Conservation (phyloP, 2,888 invertebrate genomes). For the Phyllotreta striolata region DNA sequence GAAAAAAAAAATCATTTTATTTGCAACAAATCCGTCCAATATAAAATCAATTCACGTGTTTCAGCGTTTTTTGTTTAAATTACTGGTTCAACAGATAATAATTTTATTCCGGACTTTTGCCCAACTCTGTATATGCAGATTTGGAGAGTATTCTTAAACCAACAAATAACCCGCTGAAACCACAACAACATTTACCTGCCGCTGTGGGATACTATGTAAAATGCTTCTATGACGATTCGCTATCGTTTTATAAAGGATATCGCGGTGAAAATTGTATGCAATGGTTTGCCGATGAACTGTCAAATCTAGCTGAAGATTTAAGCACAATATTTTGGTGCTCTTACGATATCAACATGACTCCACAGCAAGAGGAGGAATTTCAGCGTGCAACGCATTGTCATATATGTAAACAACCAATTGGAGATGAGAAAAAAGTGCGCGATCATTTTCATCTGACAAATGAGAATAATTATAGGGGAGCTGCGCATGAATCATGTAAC, state of each 20-base stretch:
- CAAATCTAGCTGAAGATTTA: conserved; percentile 16
- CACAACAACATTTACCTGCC: conserved; percentile 40
- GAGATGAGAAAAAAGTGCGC: conserved; percentile 27
- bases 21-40: too few species aligned
- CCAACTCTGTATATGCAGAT: conserved; percentile 42
- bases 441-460: conserved; percentile 29
- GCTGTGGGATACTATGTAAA: conserved; percentile 44
- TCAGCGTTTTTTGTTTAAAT: too few species aligned
- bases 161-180: conserved; percentile 3
- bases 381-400: conserved; percentile 21
- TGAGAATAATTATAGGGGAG: conserved; percentile 23
- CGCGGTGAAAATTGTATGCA: conserved; percentile 22
- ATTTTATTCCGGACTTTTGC: too few species aligned
- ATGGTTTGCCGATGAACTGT: conserved; percentile 29
- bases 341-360: conserved; percentile 21
- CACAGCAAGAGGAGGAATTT: conserved; percentile 20
- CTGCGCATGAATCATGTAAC: conserved; percentile 45
- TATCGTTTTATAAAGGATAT: conserved; percentile 10
- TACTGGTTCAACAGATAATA: too few species aligned
- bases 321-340: conserved; percentile 19
- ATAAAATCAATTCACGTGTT: too few species aligned
- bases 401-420: conserved; percentile 20
- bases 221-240: conserved; percentile 38
- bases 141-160: conserved; percentile 34
- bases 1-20: too few species aligned